phyloP scores from a whole-genome alignment of 2,113 vertebrate species.

The Alosa alosa region DNA sequence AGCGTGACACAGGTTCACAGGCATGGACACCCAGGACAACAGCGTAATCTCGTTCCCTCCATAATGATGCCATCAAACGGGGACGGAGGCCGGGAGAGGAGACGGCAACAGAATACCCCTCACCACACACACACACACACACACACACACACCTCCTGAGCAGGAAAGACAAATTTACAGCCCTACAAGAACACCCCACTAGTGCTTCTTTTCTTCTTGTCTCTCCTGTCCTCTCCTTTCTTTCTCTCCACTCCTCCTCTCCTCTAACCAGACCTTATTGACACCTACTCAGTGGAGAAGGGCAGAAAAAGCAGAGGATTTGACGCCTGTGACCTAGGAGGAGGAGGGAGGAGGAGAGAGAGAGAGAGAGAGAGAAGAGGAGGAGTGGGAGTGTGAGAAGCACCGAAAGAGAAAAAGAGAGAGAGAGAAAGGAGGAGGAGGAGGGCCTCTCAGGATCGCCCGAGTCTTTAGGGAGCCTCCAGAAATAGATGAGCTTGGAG shows the following conservation, averaged over 20 bases:
- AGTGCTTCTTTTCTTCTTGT: not conserved
- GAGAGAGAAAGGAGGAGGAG: slow-evolving; percentile 24
- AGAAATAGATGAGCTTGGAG: slow-evolving; percentile 73
- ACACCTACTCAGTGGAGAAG: slow-evolving; percentile 19
- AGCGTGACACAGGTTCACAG: slow-evolving; percentile 40
- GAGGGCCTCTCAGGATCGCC: slow-evolving; percentile 48
- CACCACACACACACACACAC: not conserved
- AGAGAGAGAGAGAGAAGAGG: not conserved
- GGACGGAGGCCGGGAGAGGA: slow-evolving; percentile 17
- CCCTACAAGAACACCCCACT: not conserved
- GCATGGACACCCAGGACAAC: slow-evolving; percentile 38
- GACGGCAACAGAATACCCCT: too few species aligned
- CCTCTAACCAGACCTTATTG: slow-evolving; percentile 18
- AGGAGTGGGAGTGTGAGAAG: not conserved
- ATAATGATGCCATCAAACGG: slow-evolving; percentile 47
- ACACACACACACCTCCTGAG: not conserved
- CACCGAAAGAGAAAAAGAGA: not conserved
- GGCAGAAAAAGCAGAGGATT: slow-evolving; percentile 31
- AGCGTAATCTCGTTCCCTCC: slow-evolving; percentile 40
- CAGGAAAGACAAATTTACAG: slow-evolving; percentile 15
- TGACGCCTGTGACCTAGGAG: slow-evolving; percentile 45
- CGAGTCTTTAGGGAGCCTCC: slow-evolving; percentile 62
- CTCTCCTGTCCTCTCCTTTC: not conserved
- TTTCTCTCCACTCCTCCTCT: not conserved
- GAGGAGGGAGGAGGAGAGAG: slow-evolving; percentile 25